Evolutionary conservation across 2,113 vertebrate genomes (phyloP).

Genomic region (Plestiodon gilberti): DNA sequence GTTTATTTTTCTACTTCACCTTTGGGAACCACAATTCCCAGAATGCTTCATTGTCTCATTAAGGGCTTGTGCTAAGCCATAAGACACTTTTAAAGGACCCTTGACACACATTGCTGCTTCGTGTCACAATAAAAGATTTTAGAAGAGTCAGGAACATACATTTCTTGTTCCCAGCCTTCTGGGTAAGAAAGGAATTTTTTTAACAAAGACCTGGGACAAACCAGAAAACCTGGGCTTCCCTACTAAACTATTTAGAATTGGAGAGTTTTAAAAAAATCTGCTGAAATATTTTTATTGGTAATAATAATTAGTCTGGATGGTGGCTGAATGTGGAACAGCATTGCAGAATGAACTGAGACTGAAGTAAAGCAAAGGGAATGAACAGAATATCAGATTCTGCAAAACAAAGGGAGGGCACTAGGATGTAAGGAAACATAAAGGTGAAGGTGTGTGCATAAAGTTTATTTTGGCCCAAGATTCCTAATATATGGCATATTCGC

Average conservation of each 20-base stretch:
- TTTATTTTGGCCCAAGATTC: not conserved
- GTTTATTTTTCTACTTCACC: not conserved
- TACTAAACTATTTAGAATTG: not conserved
- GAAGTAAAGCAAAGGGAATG: not conserved
- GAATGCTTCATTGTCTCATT: not conserved
- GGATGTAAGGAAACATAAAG: not conserved
- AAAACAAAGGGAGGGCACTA: too few species aligned
- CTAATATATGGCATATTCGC: not conserved
- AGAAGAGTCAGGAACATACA: not conserved
- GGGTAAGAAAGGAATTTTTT: not conserved
- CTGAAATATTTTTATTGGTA: not conserved
- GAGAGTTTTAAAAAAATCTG: not conserved
- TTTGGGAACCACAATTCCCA: slow-evolving; percentile 10
- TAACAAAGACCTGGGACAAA: not conserved
- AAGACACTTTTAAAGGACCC: not conserved
- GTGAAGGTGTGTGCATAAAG: not conserved
- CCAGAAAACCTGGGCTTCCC: not conserved
- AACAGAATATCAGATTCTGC: too few species aligned
- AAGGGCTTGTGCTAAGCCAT: not conserved
- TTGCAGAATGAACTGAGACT: not conserved
- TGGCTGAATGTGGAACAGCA: not conserved
- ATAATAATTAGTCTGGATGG: not conserved
- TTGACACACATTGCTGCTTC: not conserved
- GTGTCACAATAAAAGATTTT: not conserved
- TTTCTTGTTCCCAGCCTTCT: not conserved